Evolutionary conservation across 1,140 invertebrate species (phyloP).

Genomic region (Venturia canescens): DNA sequence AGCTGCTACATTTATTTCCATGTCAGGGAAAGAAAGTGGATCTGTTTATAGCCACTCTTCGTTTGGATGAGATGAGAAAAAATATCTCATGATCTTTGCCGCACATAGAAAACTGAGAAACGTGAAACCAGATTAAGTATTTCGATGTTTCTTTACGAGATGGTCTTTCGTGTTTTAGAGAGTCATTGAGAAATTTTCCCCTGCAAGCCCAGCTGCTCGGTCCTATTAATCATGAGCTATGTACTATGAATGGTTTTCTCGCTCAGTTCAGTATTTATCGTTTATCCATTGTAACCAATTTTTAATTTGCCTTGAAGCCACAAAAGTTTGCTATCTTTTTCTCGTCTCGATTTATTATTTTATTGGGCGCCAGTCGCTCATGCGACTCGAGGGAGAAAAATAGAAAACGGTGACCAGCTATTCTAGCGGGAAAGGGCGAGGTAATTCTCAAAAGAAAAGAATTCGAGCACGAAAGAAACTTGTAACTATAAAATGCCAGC

Average conservation of each 20-base stretch:
- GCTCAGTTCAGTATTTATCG: background rate
- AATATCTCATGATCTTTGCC: background rate
- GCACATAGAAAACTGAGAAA: background rate
- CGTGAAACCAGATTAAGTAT: background rate
- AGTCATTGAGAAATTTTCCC: constrained; percentile 16
- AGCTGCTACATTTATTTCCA: constrained; percentile 23
- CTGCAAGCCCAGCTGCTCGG: constrained; percentile 33
- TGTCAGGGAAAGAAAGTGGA: constrained; percentile 37
- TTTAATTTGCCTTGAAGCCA: too few relatives aligned
- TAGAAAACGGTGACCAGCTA: too few relatives aligned
- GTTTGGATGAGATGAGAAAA: constrained; percentile 15
- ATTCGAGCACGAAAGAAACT: too few relatives aligned
- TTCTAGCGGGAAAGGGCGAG: too few relatives aligned
- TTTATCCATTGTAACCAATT: too few relatives aligned
- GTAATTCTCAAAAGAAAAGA: too few relatives aligned
- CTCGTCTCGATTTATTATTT: too few relatives aligned
- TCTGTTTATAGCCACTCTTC: background rate
- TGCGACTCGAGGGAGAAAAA: too few relatives aligned
- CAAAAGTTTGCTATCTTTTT: too few relatives aligned
- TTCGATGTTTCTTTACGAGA: constrained; percentile 44
- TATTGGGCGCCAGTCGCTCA: too few relatives aligned
- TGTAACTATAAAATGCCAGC: too few relatives aligned
- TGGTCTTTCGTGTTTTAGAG: constrained; percentile 43
- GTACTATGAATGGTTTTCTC: background rate
- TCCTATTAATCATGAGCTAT: constrained; percentile 25